Percentiles rank a stretch among this genome's conserved stretches.
Conservation (phyloP, 1,140 invertebrate species). For the Bombus confusus region DNA sequence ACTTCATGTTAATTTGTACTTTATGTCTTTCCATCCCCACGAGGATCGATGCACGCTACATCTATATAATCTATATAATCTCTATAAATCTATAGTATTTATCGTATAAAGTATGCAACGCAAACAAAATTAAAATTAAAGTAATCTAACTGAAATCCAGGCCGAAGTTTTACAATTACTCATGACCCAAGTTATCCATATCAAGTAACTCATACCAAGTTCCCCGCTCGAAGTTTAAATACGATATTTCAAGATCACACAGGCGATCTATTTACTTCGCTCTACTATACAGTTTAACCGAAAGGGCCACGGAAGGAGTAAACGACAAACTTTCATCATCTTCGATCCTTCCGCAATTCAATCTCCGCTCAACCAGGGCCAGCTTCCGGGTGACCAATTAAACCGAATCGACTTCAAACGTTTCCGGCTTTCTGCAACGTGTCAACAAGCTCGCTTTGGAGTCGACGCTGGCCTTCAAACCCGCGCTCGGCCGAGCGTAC, state of each 20-base stretch:
- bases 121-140: neutral
- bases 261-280: neutral
- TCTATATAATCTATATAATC: too few species aligned
- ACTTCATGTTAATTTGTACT: neutral
- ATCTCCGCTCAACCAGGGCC: neutral
- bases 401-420: neutral
- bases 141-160: too few species aligned
- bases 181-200: too few species aligned
- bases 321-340: neutral
- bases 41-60: too few species aligned
- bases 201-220: neutral
- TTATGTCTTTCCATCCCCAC: neutral
- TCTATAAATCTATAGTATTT: too few species aligned
- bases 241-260: neutral
- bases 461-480: neutral
- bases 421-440: neutral
- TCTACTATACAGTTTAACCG: neutral
- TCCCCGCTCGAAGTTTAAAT: neutral
- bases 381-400: neutral
- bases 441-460: slow-evolving; percentile 26
- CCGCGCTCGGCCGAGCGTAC: neutral
- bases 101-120: too few species aligned
- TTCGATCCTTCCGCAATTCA: neutral
- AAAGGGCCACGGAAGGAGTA: neutral
- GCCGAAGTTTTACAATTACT: too few species aligned